Conservation (phyloP, 1,140 invertebrate species). For the Trichonephila inaurata region DNA sequence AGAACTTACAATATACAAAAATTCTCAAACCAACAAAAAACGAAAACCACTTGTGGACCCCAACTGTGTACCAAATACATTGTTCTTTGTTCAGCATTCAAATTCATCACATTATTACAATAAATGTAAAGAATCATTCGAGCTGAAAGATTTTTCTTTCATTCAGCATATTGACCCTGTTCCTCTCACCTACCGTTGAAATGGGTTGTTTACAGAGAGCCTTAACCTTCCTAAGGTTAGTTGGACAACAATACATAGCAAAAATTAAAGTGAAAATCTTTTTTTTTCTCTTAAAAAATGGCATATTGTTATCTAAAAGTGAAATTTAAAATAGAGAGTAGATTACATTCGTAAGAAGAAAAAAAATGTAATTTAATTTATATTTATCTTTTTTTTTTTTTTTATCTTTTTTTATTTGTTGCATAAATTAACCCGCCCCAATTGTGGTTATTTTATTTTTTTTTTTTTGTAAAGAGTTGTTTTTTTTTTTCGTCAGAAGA, state of each 20-base stretch:
- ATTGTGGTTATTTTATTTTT: no score
- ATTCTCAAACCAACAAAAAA: background rate
- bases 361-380: no score
- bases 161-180: conserved; percentile 26
- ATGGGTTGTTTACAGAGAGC: conserved; percentile 8
- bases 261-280: background rate
- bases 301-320: no score
- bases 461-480: no score
- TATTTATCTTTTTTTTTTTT: no score
- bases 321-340: no score
- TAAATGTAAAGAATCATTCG: conserved; percentile 14
- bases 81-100: conserved; percentile 20
- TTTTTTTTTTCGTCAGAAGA: no score
- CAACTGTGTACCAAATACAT: background rate
- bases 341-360: no score
- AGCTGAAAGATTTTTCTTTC: conserved; percentile 31
- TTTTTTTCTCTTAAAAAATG: background rate
- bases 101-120: conserved; percentile 28
- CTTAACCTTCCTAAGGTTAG: conserved; percentile 17
- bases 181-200: conserved; percentile 10
- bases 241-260: background rate
- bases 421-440: no score
- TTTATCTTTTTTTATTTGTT: no score
- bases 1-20: background rate
- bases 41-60: background rate